Evolutionary conservation across 2,113 vertebrate species (phyloP).

Genomic region (Dipodomys merriami): DNA sequence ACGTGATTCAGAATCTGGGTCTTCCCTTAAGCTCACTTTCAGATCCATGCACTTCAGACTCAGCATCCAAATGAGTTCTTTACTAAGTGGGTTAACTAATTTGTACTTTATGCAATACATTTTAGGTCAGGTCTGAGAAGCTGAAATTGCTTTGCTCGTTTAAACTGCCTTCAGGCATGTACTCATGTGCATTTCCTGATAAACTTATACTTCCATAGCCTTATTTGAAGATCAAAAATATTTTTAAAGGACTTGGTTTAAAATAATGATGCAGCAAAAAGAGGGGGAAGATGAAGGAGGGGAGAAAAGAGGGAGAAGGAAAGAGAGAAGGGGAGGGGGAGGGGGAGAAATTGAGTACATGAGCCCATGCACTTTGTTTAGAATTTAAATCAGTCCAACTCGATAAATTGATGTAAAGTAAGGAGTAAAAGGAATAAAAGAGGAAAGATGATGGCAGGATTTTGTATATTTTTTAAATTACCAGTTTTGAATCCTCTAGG

Average conservation of each 20-base stretch:
- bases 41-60: neutral
- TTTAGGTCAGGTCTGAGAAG: slow-evolving; percentile 74
- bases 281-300: neutral
- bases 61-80: slow-evolving; percentile 35
- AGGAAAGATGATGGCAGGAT: neutral
- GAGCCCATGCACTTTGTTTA: slow-evolving; percentile 31
- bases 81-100: slow-evolving; percentile 73
- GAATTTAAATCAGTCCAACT: slow-evolving; percentile 39
- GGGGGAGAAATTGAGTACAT: too few relatives aligned
- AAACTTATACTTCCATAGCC: slow-evolving; percentile 61
- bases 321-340: too few relatives aligned
- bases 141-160: slow-evolving; percentile 80
- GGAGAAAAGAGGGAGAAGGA: neutral
- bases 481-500: neutral
- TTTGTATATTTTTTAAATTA: slow-evolving; percentile 9
- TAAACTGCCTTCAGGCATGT: slow-evolving; percentile 77
- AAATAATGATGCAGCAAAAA: slow-evolving; percentile 61
- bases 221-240: slow-evolving; percentile 67
- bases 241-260: slow-evolving; percentile 26
- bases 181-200: slow-evolving; percentile 64
- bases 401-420: neutral
- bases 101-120: slow-evolving; percentile 69
- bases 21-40: neutral
- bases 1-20: neutral
- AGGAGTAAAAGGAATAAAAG: slow-evolving; percentile 5